These are phyloP conservation scores for Phrynocephalus vlangalii DNA, from an alignment of 2,797 vertebrate genomes.

Conservation along the genomic window DNA sequence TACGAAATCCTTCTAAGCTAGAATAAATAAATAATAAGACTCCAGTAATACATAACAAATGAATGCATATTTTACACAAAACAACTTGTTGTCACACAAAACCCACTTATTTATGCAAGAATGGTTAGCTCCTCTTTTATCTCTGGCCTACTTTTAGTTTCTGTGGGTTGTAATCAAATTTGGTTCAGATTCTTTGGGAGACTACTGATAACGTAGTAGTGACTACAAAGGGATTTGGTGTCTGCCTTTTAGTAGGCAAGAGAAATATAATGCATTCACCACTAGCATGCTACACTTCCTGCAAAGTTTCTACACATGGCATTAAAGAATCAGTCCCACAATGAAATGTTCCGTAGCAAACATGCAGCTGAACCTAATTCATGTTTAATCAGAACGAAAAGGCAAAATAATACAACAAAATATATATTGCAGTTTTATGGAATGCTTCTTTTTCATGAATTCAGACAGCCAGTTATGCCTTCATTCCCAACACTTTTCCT, in stretches of 20 bases:
- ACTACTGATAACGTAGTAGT: constrained; percentile 56
- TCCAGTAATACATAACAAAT: constrained; percentile 56
- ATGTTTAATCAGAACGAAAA: neutral
- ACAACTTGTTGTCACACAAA: constrained; percentile 65
- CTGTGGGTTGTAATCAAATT: constrained; percentile 64
- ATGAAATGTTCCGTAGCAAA: neutral
- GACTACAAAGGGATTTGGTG: constrained; percentile 46
- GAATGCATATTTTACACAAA: constrained; percentile 72
- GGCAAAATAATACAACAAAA: neutral
- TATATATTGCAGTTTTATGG: neutral
- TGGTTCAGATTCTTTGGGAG: constrained; percentile 63
- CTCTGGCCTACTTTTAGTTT: constrained; percentile 68
- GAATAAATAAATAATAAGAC: constrained; percentile 67
- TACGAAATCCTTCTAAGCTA: constrained; percentile 65
- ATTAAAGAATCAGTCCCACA: constrained; percentile 10
- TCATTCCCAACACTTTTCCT: no score
- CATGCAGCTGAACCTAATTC: neutral
- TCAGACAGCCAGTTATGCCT: neutral
- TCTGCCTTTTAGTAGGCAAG: constrained; percentile 39
- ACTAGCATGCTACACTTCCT: constrained; percentile 28
- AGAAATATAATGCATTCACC: constrained; percentile 24
- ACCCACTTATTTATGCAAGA: constrained; percentile 69
- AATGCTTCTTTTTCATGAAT: neutral
- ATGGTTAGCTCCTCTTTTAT: constrained; percentile 67
- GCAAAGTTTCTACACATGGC: constrained; percentile 37